Percentiles rank a stretch among this genome's conserved stretches.
Conservation (phyloP, 1,140 invertebrate genomes). For the Carcinoscorpius rotundicauda region DNA sequence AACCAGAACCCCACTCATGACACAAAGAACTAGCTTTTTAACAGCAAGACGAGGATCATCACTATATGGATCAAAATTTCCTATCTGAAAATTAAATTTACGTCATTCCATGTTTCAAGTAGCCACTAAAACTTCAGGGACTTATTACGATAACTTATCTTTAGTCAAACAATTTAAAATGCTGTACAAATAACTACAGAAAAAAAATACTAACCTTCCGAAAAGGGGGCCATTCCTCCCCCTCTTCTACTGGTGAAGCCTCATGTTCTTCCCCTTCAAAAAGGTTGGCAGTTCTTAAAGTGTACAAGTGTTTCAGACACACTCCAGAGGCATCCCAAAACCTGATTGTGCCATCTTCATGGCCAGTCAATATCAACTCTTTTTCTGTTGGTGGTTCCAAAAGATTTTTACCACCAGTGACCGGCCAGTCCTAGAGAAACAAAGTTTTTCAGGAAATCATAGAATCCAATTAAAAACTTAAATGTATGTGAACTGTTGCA, state of each 20-base stretch:
- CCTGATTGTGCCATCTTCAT: conserved; percentile 86
- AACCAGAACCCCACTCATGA: conserved; percentile 64
- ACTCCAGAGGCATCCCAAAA: conserved; percentile 82
- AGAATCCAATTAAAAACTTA: no score
- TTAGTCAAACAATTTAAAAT: no score
- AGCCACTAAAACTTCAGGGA: no score
- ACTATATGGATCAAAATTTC: conserved; percentile 87
- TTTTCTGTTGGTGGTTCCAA: conserved; percentile 28
- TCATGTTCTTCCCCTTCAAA: conserved; percentile 30
- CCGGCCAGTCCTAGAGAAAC: conserved; percentile 28
- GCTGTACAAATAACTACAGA: no score
- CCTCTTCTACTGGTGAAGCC: conserved; percentile 15
- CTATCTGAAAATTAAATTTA: conserved; percentile 44
- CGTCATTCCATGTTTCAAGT: no score
- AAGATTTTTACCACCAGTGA: conserved; percentile 26
- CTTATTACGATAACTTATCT: no score
- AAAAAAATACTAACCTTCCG: conserved; percentile 48
- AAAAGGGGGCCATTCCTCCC: conserved; percentile 62
- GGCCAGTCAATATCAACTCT: conserved; percentile 70
- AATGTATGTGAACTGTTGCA: no score
- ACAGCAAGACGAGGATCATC: conserved; percentile 87
- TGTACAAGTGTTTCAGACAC: conserved; percentile 52
- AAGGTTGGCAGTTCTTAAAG: not conserved
- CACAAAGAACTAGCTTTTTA: conserved; percentile 75
- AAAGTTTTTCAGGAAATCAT: no score